Evolutionary conservation across 2,888 invertebrate genomes (phyloP).

Genomic region (Operophtera brumata): DNA sequence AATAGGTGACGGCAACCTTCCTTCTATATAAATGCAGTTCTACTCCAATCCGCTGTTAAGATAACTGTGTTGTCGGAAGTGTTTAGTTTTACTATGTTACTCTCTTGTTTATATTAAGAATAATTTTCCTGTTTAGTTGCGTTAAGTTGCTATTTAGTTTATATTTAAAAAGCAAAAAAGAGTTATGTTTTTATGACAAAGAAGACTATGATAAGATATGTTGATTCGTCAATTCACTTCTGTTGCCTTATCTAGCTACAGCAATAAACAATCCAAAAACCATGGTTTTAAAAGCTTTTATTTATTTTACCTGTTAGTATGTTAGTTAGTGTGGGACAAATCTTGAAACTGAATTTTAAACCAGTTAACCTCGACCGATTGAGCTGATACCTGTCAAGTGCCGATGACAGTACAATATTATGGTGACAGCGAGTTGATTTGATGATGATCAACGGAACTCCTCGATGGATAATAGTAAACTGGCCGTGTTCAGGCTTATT

Average conservation of each 20-base stretch:
- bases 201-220: no score
- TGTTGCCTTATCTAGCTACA: not conserved
- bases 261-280: not conserved
- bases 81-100: conserved; percentile 18
- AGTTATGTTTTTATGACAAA: not conserved
- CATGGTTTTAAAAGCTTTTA: no score
- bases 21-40: conserved; percentile 13
- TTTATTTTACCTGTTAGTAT: not conserved
- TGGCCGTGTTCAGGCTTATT: no score
- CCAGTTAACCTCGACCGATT: no score
- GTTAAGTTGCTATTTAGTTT: not conserved
- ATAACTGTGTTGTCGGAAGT: conserved; percentile 35
- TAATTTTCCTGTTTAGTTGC: conserved; percentile 14
- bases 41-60: conserved; percentile 40
- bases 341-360: no score
- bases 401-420: no score
- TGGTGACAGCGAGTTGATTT: no score
- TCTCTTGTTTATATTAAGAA: conserved; percentile 19
- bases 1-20: not conserved
- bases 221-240: not conserved
- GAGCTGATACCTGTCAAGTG: no score
- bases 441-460: no score
- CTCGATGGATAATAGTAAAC: no score
- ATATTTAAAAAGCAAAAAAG: not conserved
- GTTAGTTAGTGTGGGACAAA: no score